Evolutionary conservation across 2,888 invertebrate genomes (phyloP), one percentile per base, ranked within the genome.

Genomic region (Diplazon laetatorius): DNA sequence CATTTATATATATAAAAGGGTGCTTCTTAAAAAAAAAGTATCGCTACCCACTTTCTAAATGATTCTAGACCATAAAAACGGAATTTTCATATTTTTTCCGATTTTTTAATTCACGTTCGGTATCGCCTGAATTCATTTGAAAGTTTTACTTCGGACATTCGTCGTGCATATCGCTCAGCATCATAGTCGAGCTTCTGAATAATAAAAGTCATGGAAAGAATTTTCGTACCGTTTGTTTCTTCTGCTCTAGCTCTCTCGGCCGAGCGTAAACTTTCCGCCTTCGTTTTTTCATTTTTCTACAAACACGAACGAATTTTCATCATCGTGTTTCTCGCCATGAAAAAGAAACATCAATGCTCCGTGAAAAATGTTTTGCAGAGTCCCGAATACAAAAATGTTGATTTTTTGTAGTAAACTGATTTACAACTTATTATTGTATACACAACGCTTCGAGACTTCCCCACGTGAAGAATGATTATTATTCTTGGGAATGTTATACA

Each of bases 301-400:
- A 55, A 68, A 44, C 66, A 46, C n/a, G 10, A 52, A 68, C 37
- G 44, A 68, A 57, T 68, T 57, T 68, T 68, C 39, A 68, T 20
- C 22, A 68, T 39, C n/a, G 22, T 6, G 20, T 14, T 35, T 8
- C 16, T n/a, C 16, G 20, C 22, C 16, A 37, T 50, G 20, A 20
- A 16, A 46, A 20, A 16, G 30, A 35, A 48, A 50, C 18, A 20
- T 42, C 50, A 1, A 10, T 1, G 30, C 10, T 8, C 10, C 30
- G 6, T 12, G 3, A 10, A 2, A 39, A 22, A 18, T 10, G 2
- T 52, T 14, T 14, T 22, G 39, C 50, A 18, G 39, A 39, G 22
- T 8, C 20, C 9, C 8, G n/a, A 1, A 50, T n/a, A 22, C 12
- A 20, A 66, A 22, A 20, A 22, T n/a, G 30, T 46, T 48, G n/a